A percentile compares a stretch with the other conserved stretches of the same genome.
These are phyloP conservation scores for Chiloscyllium plagiosum DNA, from an alignment of 2,113 vertebrate genomes.

Conservation along the genomic window DNA sequence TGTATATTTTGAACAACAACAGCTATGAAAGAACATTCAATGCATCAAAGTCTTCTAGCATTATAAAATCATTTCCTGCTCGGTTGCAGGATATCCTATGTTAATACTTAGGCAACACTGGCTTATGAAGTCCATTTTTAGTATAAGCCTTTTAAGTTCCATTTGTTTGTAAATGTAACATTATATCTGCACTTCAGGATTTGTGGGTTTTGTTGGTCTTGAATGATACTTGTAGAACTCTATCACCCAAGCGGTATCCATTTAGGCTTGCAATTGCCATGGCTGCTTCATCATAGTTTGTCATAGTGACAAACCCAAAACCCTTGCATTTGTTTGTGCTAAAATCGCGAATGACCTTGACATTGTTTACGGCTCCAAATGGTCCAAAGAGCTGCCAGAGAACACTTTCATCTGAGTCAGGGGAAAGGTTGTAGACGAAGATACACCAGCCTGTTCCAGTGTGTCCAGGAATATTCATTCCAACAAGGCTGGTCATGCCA, in stretches of 20 bases:
- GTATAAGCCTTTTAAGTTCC: slow-evolving; percentile 99
- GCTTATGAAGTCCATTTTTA: slow-evolving; percentile 99
- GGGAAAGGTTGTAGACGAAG: slow-evolving; percentile 99
- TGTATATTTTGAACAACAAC: slow-evolving; percentile 82
- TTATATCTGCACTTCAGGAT: slow-evolving; percentile 93
- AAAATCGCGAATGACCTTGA: slow-evolving; percentile 99
- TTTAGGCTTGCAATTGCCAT: slow-evolving; percentile 99
- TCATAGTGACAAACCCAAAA: slow-evolving; percentile 99
- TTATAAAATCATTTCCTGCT: slow-evolving; percentile 86
- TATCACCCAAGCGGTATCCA: slow-evolving; percentile 97
- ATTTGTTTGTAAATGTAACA: slow-evolving; percentile 64
- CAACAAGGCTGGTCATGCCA: slow-evolving; percentile 98
- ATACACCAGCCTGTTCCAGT: slow-evolving; percentile 99
- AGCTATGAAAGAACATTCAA: slow-evolving; percentile 86
- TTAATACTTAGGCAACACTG: slow-evolving; percentile 99
- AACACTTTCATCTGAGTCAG: slow-evolving; percentile 97
- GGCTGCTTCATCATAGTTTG: slow-evolving; percentile 99
- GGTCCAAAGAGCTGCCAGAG: slow-evolving; percentile 99
- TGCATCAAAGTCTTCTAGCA: slow-evolving; percentile 76
- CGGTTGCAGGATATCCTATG: slow-evolving; percentile 84
- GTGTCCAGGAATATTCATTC: slow-evolving; percentile 98
- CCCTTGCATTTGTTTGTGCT: slow-evolving; percentile 99
- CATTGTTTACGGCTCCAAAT: slow-evolving; percentile 97
- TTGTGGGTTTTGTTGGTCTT: slow-evolving; percentile 99
- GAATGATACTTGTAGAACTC: slow-evolving; percentile 99